Conservation (phyloP, 2,797 vertebrate genomes). For the Leptoclinus maculatus region DNA sequence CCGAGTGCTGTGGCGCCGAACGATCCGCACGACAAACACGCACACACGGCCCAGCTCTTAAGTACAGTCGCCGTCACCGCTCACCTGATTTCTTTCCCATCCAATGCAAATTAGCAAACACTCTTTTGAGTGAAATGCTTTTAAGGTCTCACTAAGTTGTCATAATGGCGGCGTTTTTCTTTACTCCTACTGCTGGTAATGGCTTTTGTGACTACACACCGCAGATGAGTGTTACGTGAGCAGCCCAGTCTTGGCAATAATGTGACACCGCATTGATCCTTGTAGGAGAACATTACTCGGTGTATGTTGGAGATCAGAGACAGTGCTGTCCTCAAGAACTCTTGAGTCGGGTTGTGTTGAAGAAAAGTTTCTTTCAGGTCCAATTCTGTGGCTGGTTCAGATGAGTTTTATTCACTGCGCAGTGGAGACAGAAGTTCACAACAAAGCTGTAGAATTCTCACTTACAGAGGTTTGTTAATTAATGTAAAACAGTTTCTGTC, state of each 20-base stretch:
- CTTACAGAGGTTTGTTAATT: too few relatives aligned
- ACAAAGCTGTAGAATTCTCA: too few relatives aligned
- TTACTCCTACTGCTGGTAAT: slow-evolving; percentile 30
- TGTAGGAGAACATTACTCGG: not conserved
- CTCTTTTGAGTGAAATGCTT: slow-evolving; percentile 34
- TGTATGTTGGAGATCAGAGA: not conserved
- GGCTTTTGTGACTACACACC: slow-evolving; percentile 16
- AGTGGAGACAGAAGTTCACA: too few relatives aligned
- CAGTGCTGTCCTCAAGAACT: not conserved
- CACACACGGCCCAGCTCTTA: not conserved
- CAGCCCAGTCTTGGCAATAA: not conserved
- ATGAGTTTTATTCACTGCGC: too few relatives aligned
- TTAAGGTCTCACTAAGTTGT: slow-evolving; percentile 30
- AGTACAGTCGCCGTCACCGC: not conserved
- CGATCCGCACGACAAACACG: slow-evolving; percentile 26
- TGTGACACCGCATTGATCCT: not conserved
- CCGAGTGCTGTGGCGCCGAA: slow-evolving; percentile 33
- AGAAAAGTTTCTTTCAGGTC: too few relatives aligned
- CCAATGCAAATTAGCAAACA: slow-evolving; percentile 46
- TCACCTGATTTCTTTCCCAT: slow-evolving; percentile 39
- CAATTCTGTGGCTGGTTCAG: too few relatives aligned
- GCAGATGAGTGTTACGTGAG: not conserved
- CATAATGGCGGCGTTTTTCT: not conserved
- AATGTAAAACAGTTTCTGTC: too few relatives aligned
- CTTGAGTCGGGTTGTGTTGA: too few relatives aligned